A percentile compares a stretch with the other conserved stretches of the same genome.
Evolutionary conservation across 2,797 vertebrate species (phyloP).

Genomic region (Rhincodon typus): DNA sequence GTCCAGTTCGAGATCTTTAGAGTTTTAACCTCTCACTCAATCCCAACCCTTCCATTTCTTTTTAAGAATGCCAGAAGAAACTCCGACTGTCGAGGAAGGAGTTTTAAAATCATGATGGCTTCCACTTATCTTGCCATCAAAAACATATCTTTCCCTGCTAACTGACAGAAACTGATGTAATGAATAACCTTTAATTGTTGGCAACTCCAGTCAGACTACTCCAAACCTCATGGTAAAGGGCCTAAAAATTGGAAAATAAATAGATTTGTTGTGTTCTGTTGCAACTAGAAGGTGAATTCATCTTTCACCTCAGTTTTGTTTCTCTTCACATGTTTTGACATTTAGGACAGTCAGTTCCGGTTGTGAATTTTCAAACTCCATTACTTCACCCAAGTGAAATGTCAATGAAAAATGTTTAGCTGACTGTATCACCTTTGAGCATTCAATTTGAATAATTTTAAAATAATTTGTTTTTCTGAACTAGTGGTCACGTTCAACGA

Average conservation of each 20-base stretch:
- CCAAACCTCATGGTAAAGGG: neutral
- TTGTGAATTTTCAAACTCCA: neutral
- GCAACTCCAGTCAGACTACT: neutral
- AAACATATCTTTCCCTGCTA: neutral
- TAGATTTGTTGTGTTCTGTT: neutral
- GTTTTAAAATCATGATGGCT: neutral
- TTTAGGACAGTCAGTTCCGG: neutral
- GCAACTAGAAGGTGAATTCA: neutral
- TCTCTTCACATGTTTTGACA: neutral
- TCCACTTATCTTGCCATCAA: neutral
- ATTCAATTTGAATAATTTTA: constrained; percentile 11
- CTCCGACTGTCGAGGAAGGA: neutral
- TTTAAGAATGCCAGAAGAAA: neutral
- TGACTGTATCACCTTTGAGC: neutral
- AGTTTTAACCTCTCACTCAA: neutral
- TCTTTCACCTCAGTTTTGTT: neutral
- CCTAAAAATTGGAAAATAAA: neutral
- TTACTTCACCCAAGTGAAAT: neutral
- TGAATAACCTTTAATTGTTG: neutral
- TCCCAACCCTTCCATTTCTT: neutral
- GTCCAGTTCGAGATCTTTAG: neutral
- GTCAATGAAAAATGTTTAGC: neutral
- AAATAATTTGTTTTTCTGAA: neutral
- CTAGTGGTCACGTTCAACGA: neutral
- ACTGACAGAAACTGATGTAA: neutral